phyloP scores from a whole-genome alignment of 2,113 vertebrate genomes.

The Crypturellus undulatus region DNA sequence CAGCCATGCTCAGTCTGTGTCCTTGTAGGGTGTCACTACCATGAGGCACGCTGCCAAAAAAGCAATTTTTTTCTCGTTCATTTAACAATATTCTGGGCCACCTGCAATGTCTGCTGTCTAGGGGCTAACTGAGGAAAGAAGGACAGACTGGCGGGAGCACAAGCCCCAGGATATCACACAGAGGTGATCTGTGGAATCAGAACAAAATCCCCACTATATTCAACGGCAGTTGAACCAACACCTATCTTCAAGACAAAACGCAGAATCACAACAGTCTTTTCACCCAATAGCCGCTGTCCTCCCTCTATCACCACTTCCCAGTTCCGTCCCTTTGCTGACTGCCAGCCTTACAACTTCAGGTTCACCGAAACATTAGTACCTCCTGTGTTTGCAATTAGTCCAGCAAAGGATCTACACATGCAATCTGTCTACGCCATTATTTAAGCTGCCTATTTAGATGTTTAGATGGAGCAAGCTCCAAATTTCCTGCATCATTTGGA shows the following conservation, averaged over 20 bases:
- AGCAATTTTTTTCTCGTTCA: not conserved
- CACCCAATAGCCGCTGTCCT: not conserved
- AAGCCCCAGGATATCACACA: not conserved
- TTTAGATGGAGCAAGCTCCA: not conserved
- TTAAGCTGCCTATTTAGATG: not conserved
- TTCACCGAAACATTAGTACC: not conserved
- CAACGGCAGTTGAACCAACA: not conserved
- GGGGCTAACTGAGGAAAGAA: not conserved
- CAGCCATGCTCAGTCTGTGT: not conserved
- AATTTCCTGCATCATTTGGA: not conserved
- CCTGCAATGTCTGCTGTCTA: not conserved
- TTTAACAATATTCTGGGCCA: not conserved
- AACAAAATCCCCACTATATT: not conserved
- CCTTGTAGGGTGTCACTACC: not conserved
- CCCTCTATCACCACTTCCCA: not conserved
- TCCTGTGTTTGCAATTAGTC: not conserved
- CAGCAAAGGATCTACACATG: not conserved
- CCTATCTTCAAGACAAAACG: not conserved
- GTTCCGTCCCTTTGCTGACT: not conserved
- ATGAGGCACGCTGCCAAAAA: not conserved
- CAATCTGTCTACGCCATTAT: not conserved
- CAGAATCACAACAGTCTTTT: not conserved
- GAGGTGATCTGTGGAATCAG: not conserved
- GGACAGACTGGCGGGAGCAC: not conserved
- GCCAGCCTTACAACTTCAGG: not conserved